Evolutionary conservation across 2,888 invertebrate genomes (phyloP).

Genomic region (Tetranychus piercei): DNA sequence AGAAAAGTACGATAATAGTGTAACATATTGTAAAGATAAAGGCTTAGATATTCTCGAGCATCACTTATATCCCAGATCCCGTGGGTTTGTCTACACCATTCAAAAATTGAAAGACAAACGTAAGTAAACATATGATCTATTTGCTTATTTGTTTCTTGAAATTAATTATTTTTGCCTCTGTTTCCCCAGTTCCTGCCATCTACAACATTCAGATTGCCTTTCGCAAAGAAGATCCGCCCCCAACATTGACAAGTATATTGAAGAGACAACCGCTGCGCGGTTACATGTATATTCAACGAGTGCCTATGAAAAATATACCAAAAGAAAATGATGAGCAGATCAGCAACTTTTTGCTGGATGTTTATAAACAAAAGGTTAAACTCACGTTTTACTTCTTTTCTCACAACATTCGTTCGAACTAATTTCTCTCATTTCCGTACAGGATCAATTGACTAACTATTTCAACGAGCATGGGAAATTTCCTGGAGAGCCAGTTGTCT

Average conservation of each 20-base stretch:
- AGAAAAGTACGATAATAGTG: slow-evolving; percentile 64
- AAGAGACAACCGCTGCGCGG: slow-evolving; percentile 52
- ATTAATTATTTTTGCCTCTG: background rate
- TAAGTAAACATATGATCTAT: slow-evolving; percentile 24
- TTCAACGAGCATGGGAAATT: slow-evolving; percentile 31
- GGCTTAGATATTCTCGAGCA: slow-evolving; percentile 66
- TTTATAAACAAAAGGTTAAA: slow-evolving; percentile 59
- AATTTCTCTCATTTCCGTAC: background rate
- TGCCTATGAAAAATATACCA: slow-evolving; percentile 61
- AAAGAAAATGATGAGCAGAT: slow-evolving; percentile 49
- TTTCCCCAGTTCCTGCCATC: slow-evolving; percentile 28
- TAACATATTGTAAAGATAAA: slow-evolving; percentile 66
- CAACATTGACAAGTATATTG: slow-evolving; percentile 58
- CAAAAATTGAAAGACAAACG: slow-evolving; percentile 49
- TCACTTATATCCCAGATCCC: slow-evolving; percentile 81
- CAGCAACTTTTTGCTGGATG: slow-evolving; percentile 58
- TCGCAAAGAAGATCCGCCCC: slow-evolving; percentile 35
- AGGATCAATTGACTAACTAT: slow-evolving; percentile 34
- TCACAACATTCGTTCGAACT: background rate
- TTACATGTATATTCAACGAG: slow-evolving; percentile 57
- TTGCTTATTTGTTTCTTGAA: background rate
- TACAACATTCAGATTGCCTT: slow-evolving; percentile 26
- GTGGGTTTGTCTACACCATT: slow-evolving; percentile 72
- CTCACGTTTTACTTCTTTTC: background rate
- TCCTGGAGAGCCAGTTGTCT: slow-evolving; percentile 27